Evolutionary conservation across 2,888 invertebrate species (phyloP).

Genomic region (Bhutanitis thaidina): DNA sequence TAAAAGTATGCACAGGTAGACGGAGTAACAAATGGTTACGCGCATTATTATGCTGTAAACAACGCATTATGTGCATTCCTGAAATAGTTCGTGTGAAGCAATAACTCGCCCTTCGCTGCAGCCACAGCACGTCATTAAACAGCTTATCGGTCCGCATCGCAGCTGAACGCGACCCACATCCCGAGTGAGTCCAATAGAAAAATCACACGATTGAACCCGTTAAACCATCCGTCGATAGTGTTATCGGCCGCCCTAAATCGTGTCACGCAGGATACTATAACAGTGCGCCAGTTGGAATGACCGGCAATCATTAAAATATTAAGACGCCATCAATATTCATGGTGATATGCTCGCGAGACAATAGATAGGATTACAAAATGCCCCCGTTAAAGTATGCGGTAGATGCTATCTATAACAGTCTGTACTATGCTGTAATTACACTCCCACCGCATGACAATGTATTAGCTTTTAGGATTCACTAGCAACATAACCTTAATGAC

Average conservation of each 20-base stretch:
- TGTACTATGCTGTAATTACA: constrained; percentile 11
- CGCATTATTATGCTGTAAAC: constrained; percentile 1
- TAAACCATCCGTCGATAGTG: constrained; percentile 57
- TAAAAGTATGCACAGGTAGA: constrained; percentile 6
- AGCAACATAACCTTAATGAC: constrained; percentile 10
- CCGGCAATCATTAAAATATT: constrained; percentile 12
- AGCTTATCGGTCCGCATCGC: constrained; percentile 40
- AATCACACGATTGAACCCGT: constrained; percentile 60
- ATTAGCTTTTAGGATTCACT: constrained; percentile 13
- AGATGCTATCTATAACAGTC: constrained; percentile 13
- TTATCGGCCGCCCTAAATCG: constrained; percentile 39
- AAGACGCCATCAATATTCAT: constrained; percentile 16
- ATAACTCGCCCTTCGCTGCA: constrained; percentile 14
- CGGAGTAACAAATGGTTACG: constrained; percentile 5
- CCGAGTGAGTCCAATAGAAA: constrained; percentile 53
- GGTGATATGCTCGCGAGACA: constrained; percentile 10
- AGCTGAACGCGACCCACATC: constrained; percentile 55
- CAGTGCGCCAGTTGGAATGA: constrained; percentile 11
- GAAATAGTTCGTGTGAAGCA: constrained; percentile 11
- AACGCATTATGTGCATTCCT: constrained; percentile 12
- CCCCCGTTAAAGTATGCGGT: constrained; percentile 6
- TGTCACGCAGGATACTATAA: constrained; percentile 23
- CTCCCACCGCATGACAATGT: constrained; percentile 14
- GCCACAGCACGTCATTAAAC: constrained; percentile 6
- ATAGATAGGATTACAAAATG: constrained; percentile 12